These are phyloP conservation scores for Biston stratarius DNA, from an alignment of 2,888 invertebrate species.

Conservation along the genomic window DNA sequence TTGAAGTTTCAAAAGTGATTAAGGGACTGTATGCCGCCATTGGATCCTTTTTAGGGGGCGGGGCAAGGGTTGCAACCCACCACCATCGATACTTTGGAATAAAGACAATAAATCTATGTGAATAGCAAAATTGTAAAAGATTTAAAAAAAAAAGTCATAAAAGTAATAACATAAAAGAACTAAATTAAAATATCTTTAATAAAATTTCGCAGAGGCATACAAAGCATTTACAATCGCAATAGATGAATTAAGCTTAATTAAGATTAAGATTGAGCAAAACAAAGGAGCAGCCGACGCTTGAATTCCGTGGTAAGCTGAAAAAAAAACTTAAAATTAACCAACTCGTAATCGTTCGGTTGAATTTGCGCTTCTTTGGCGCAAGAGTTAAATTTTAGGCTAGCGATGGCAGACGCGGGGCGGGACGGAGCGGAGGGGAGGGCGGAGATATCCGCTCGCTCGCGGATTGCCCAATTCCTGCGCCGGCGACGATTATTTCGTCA, in stretches of 20 bases:
- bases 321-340: conserved; percentile 58
- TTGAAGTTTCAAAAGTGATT: conserved; percentile 50
- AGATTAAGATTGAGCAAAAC: no score
- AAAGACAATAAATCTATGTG: no score
- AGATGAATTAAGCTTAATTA: conserved; percentile 46
- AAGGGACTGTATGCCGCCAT: conserved; percentile 49
- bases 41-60: conserved; percentile 19
- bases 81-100: not conserved
- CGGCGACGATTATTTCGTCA: conserved; percentile 75
- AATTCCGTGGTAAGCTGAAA: conserved; percentile 56
- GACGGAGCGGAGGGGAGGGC: conserved; percentile 53
- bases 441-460: conserved; percentile 69
- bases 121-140: not conserved
- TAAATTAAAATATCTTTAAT: conserved; percentile 18
- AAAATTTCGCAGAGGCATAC: conserved; percentile 29
- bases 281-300: conserved; percentile 37
- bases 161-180: not conserved
- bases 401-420: conserved; percentile 47
- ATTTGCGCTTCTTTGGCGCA: conserved; percentile 63
- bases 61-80: conserved; percentile 10
- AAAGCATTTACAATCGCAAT: conserved; percentile 55
- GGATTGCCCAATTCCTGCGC: conserved; percentile 80
- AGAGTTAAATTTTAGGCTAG: conserved; percentile 67
- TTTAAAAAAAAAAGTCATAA: not conserved
- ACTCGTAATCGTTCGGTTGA: conserved; percentile 63